These are phyloP conservation scores for Mesocentrotus franciscanus DNA, from an alignment of 53 echinoderm and acorn worm genomes.

Conservation along the genomic window DNA sequence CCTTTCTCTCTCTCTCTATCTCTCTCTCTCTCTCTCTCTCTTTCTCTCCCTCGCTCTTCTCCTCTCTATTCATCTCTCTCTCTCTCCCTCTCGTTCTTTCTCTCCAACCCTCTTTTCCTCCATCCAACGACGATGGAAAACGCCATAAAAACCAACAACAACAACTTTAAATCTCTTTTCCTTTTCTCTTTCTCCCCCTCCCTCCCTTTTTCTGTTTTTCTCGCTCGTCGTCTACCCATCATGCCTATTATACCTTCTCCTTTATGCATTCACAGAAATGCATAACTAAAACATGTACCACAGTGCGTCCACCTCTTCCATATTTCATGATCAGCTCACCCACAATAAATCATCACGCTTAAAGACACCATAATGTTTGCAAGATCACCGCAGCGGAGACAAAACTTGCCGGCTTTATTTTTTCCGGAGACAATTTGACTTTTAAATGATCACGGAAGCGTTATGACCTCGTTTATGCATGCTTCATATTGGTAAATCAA, in stretches of 20 bases:
- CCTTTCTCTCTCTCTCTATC: neutral
- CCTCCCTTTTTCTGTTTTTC: too few relatives aligned
- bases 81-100: neutral
- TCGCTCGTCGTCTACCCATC: too few relatives aligned
- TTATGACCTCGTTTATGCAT: constrained; percentile 44
- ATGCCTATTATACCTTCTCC: too few relatives aligned
- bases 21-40: neutral
- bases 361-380: neutral
- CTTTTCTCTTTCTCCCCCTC: too few relatives aligned
- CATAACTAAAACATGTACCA: neutral
- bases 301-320: neutral
- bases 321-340: neutral
- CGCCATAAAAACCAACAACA: too few relatives aligned
- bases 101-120: neutral
- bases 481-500: constrained; percentile 38
- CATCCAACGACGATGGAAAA: too few relatives aligned
- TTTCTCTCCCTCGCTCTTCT: neutral
- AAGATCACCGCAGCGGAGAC: neutral
- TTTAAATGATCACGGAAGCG: constrained; percentile 44
- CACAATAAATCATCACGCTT: neutral
- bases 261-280: neutral
- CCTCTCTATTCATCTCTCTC: too few relatives aligned
- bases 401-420: neutral
- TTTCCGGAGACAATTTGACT: constrained; percentile 38
- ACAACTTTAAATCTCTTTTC: too few relatives aligned